A percentile compares a stretch with the other conserved stretches of the same genome.
These are phyloP conservation scores for Phylloscopus trochiloides DNA, from an alignment of 2,113 vertebrate species.

Conservation along the genomic window DNA sequence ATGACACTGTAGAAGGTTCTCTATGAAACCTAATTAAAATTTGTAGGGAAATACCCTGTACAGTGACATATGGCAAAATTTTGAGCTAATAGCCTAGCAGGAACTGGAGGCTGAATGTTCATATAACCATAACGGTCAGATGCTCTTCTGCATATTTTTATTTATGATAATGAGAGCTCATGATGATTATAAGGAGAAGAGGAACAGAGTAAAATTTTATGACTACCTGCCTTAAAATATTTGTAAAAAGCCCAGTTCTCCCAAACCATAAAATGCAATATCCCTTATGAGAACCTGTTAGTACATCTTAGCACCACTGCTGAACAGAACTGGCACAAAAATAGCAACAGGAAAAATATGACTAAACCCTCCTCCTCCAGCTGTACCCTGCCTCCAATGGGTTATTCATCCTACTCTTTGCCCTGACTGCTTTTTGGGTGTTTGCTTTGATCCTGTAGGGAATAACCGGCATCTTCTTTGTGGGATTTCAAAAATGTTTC, in stretches of 20 bases:
- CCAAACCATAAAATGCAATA: not conserved
- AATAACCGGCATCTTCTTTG: slow-evolving; percentile 80
- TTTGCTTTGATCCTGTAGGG: slow-evolving; percentile 68
- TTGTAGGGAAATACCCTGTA: slow-evolving; percentile 54
- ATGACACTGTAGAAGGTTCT: slow-evolving; percentile 13
- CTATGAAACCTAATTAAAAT: slow-evolving; percentile 59
- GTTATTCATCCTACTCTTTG: not conserved
- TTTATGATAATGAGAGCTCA: slow-evolving; percentile 26
- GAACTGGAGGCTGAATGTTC: slow-evolving; percentile 36
- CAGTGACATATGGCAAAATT: slow-evolving; percentile 54
- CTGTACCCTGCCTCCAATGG: not conserved
- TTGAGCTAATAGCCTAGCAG: slow-evolving; percentile 44
- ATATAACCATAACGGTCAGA: slow-evolving; percentile 52
- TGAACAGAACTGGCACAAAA: not conserved
- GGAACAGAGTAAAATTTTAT: slow-evolving; percentile 1
- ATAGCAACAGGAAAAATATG: not conserved
- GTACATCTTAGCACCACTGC: not conserved
- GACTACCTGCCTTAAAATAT: slow-evolving; percentile 15
- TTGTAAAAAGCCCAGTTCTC: slow-evolving; percentile 37
- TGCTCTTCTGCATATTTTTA: slow-evolving; percentile 50
- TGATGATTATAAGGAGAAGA: not conserved
- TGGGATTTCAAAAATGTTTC: slow-evolving; percentile 83
- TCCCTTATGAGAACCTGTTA: slow-evolving; percentile 32
- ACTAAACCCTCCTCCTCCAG: not conserved
- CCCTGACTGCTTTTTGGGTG: not conserved